Conservation (phyloP, 2,888 invertebrate genomes). For the Dryocosmus kuriphilus region DNA sequence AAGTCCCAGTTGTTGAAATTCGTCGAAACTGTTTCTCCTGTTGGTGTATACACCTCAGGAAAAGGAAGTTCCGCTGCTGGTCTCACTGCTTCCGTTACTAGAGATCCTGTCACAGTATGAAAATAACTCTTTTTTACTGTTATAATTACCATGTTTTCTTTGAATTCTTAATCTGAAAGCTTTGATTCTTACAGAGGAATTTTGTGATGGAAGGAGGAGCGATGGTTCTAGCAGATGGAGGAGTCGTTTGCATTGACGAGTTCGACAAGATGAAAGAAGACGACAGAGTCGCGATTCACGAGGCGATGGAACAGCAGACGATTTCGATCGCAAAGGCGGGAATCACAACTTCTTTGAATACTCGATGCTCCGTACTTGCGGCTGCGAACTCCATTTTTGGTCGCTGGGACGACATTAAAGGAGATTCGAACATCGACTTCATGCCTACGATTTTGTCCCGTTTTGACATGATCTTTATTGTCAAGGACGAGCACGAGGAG, state of each 20-base stretch:
- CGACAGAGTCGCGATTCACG: constrained; percentile 99
- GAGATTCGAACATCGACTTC: constrained; percentile 98
- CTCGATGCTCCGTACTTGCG: constrained; percentile 98
- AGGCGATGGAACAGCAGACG: constrained; percentile 99
- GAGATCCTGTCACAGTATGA: constrained; percentile 94
- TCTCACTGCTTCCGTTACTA: constrained; percentile 96
- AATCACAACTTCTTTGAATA: constrained; percentile 98
- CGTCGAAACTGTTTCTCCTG: constrained; percentile 95
- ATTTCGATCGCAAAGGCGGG: constrained; percentile 99
- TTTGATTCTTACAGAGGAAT: constrained; percentile 83
- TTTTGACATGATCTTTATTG: constrained; percentile 99
- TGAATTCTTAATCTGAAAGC: not conserved
- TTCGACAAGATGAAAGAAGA: constrained; percentile 99
- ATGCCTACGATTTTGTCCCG: constrained; percentile 99
- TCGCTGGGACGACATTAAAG: constrained; percentile 99
- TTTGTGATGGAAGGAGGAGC: constrained; percentile 99
- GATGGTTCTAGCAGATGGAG: constrained; percentile 99
- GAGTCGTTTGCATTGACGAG: constrained; percentile 99
- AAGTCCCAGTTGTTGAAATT: constrained; percentile 99
- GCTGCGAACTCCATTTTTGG: constrained; percentile 99
- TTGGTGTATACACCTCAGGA: constrained; percentile 98
- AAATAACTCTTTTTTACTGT: not conserved
- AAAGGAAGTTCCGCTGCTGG: constrained; percentile 99
- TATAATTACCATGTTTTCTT: not conserved
- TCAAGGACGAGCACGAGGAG: constrained; percentile 97